A percentile compares a stretch with the other conserved stretches of the same genome.
These are phyloP conservation scores for Megathymus violae DNA, from an alignment of 1,140 invertebrate species.

Conservation along the genomic window DNA sequence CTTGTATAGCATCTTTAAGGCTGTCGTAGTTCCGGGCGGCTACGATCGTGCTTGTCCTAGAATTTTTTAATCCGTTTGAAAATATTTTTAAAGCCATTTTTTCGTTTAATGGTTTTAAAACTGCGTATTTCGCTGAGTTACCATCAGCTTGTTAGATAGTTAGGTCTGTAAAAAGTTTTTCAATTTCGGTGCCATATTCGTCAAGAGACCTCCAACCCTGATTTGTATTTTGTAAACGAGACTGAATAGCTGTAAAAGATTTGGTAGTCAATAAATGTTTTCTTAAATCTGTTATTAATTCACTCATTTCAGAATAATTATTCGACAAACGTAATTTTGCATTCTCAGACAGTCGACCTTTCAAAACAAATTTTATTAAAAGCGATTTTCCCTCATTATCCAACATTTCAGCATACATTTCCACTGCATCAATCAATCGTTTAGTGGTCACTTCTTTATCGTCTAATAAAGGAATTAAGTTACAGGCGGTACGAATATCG, in stretches of 20 bases:
- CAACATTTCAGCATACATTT: slow-evolving; percentile 47
- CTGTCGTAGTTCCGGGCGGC: slow-evolving; percentile 34
- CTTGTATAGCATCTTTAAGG: slow-evolving; percentile 39
- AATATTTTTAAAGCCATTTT: slow-evolving; percentile 41
- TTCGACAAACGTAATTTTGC: slow-evolving; percentile 32
- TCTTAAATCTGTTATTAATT: slow-evolving; percentile 27
- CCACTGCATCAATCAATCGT: slow-evolving; percentile 46
- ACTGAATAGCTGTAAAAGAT: slow-evolving; percentile 35
- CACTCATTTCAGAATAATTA: slow-evolving; percentile 6
- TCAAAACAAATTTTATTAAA: slow-evolving; percentile 40
- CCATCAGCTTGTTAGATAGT: slow-evolving; percentile 38
- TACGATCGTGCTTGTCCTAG: slow-evolving; percentile 34
- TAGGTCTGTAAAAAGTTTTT: slow-evolving; percentile 38
- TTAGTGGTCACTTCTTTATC: slow-evolving; percentile 36
- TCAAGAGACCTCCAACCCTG: slow-evolving; percentile 33
- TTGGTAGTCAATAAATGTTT: slow-evolving; percentile 36
- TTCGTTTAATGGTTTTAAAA: slow-evolving; percentile 39
- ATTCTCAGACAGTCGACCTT: slow-evolving; percentile 32
- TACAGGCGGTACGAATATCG: slow-evolving; percentile 42
- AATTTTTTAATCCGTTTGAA: slow-evolving; percentile 29
- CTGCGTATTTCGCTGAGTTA: slow-evolving; percentile 18
- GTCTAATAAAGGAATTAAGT: slow-evolving; percentile 46
- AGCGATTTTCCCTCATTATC: slow-evolving; percentile 13
- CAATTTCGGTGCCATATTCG: slow-evolving; percentile 32
- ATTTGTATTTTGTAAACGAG: slow-evolving; percentile 15